Conservation (phyloP, 2,797 vertebrate species). For the Simalia tracyae region DNA sequence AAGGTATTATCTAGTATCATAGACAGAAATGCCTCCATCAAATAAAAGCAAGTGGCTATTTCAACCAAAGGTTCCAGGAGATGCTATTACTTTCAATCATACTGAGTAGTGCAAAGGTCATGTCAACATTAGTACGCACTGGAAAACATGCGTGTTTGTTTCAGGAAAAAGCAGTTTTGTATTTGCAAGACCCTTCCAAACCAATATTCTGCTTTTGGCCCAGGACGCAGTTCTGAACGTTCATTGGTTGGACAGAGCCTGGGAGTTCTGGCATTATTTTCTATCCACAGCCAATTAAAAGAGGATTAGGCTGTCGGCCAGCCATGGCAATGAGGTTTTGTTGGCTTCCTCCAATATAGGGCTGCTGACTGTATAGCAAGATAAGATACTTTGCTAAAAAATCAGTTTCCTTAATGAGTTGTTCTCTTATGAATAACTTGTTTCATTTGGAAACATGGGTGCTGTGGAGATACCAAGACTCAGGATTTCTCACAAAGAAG, state of each 20-base stretch:
- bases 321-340: slow-evolving; percentile 8
- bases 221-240: neutral
- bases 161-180: neutral
- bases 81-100: neutral
- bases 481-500: slow-evolving; percentile 2
- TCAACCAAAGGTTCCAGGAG: neutral
- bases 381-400: slow-evolving; percentile 41
- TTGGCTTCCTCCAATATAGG: slow-evolving; percentile 27
- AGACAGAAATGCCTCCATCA: neutral
- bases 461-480: slow-evolving; percentile 12
- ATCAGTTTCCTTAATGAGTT: slow-evolving; percentile 21
- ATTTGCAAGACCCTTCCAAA: neutral
- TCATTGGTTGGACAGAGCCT: slow-evolving; percentile 33
- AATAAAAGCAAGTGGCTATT: neutral
- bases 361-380: neutral
- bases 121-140: neutral
- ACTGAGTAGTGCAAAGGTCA: neutral
- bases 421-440: slow-evolving; percentile 1
- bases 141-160: neutral
- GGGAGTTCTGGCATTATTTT: slow-evolving; percentile 55
- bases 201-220: neutral
- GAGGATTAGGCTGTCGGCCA: slow-evolving; percentile 72
- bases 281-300: slow-evolving; percentile 74
- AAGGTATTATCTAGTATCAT: neutral
- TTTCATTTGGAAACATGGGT: neutral